Evolutionary conservation across 2,888 invertebrate genomes (phyloP).

Genomic region (Andrena camellia): DNA sequence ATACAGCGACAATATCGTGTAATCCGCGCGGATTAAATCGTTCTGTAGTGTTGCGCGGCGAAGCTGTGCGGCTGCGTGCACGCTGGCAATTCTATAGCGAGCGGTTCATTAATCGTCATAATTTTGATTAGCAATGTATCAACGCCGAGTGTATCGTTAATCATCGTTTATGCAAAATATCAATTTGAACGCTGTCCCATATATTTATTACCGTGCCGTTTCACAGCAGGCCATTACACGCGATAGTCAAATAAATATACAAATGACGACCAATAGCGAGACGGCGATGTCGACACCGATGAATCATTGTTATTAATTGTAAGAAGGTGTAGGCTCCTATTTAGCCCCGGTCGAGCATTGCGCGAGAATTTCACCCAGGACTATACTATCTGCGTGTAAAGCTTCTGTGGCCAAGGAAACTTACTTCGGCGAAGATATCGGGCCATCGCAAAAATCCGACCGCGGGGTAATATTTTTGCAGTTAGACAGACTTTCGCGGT

Average conservation of each 20-base stretch:
- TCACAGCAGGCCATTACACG: neutral
- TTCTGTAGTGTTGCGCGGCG: neutral
- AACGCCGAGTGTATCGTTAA: conserved; percentile 22
- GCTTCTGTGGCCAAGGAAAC: too few species aligned
- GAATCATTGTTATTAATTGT: conserved; percentile 19
- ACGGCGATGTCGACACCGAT: neutral
- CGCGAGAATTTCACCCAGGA: too few species aligned
- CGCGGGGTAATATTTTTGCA: conserved; percentile 19
- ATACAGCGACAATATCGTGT: conserved; percentile 9
- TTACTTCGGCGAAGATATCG: neutral
- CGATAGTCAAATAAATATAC: conserved; percentile 18
- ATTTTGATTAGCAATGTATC: conserved; percentile 5
- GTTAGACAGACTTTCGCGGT: conserved; percentile 30
- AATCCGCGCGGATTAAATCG: conserved; percentile 11
- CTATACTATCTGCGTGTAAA: too few species aligned
- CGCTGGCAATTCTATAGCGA: conserved; percentile 6
- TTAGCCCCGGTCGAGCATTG: too few species aligned
- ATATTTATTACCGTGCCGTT: conserved; percentile 4
- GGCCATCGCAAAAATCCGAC: conserved; percentile 12
- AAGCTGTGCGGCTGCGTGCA: neutral
- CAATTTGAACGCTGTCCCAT: neutral
- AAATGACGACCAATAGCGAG: conserved; percentile 14
- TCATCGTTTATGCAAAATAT: conserved; percentile 20
- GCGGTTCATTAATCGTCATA: conserved; percentile 23
- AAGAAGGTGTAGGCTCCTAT: neutral